Evolutionary conservation across 2,888 invertebrate genomes (phyloP), one percentile per base, ranked within the genome.

Genomic region (Leptinotarsa rubiginosa): DNA sequence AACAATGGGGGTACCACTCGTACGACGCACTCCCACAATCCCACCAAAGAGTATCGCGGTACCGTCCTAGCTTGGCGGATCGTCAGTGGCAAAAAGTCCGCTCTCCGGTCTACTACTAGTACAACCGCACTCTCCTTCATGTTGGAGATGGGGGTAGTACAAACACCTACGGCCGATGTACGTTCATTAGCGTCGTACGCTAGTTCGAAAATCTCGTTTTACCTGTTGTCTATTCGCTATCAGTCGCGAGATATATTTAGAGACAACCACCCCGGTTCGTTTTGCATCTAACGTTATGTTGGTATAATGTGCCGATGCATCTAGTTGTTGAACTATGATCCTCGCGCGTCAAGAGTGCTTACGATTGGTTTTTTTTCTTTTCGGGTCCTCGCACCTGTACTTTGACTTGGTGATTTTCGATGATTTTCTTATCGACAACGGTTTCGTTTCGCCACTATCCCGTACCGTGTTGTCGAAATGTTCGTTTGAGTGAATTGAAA

Each of bases 181-280:
- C 79, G 80, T 80, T 81, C 81, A 80, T 83, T 81, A 83, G 79
- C 79, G 76, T 79, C 77, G 78, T 73, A 80, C 47, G 49, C 65
- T 16, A 83, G 84, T 86, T 85, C 84, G 86, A 85, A 85, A 85
- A 85, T 87, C 87, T 86, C 84, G 87, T 87, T 85, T 85, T 83
- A 87, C 87, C 85, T 86, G 87, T 87, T 86, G 70, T 70, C 66
- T 78, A 62, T 80, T 83, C 77, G 77, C 78, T 74, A 75, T 81
- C 75, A 62, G 70, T 66, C 50, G 70, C 65, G 68, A 69, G 78
- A 80, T 83, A 82, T 82, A 81, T 83, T 82, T 82, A 82, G 81
- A 78, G 79, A 74, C 82, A 81, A 79, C 82, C 80, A 79, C 82
- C 81, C 81, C 78, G 77, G 69, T 41, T n/a, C n/a, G 41, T 13